These are phyloP conservation scores for Euzophera pinguis DNA, from an alignment of 2,888 invertebrate species.

Conservation along the genomic window DNA sequence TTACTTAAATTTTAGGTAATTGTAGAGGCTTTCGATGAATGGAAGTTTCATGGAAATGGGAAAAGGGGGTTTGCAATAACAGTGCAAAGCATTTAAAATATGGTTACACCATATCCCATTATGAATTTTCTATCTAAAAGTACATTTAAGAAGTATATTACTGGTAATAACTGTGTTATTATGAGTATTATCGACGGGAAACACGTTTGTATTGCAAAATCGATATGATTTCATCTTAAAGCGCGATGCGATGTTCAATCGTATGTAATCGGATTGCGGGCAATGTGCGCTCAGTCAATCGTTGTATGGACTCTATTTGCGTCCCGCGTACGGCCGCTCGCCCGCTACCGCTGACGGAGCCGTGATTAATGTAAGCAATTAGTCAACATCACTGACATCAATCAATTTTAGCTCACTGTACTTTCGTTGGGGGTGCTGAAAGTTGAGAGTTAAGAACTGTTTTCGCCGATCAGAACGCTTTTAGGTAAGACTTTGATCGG, in stretches of 20 bases:
- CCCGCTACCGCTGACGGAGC: constrained; percentile 47
- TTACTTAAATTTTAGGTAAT: no score
- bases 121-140: no score
- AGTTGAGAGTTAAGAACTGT: no score
- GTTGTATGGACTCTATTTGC: constrained; percentile 62
- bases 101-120: no score
- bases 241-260: constrained; percentile 15
- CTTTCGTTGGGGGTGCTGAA: neutral
- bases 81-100: no score
- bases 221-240: constrained; percentile 1
- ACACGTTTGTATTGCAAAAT: neutral
- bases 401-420: neutral
- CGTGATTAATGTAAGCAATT: constrained; percentile 69
- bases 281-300: constrained; percentile 68
- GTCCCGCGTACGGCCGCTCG: constrained; percentile 39
- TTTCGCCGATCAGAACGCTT: no score
- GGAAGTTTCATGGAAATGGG: no score
- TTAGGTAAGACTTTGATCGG: neutral
- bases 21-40: no score
- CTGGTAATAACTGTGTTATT: no score
- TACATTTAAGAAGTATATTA: no score
- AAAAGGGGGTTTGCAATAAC: no score
- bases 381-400: constrained; percentile 41
- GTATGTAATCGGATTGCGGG: constrained; percentile 35
- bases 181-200: neutral